These are phyloP conservation scores for Pristionchus pacificus DNA, from an alignment of 1,140 invertebrate genomes.

Conservation along the genomic window DNA sequence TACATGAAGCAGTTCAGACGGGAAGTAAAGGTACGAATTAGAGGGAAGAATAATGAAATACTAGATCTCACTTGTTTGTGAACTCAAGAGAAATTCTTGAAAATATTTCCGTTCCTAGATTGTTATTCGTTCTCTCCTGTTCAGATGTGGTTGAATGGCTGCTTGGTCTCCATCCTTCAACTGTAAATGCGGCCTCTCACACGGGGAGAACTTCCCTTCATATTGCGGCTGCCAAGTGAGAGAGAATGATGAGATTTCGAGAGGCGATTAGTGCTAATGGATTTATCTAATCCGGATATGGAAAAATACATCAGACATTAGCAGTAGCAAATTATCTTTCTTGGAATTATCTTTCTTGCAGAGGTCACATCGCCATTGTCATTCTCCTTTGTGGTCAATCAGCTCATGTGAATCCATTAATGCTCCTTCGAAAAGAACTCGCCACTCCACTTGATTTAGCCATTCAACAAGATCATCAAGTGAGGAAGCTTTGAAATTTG, in stretches of 20 bases:
- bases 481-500: too few relatives aligned
- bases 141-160: constrained; percentile 68
- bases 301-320: too few relatives aligned
- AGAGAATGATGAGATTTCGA: too few relatives aligned
- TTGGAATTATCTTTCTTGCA: not conserved
- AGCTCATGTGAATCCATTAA: constrained; percentile 58
- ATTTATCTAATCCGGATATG: too few relatives aligned
- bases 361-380: constrained; percentile 85
- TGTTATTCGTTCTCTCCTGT: constrained; percentile 19
- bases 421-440: constrained; percentile 51
- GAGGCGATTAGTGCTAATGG: too few relatives aligned
- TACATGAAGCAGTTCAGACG: constrained; percentile 89
- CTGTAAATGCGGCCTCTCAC: constrained; percentile 81
- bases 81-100: not conserved
- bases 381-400: constrained; percentile 61
- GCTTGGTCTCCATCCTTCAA: constrained; percentile 73
- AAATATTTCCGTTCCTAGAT: too few relatives aligned
- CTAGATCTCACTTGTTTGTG: constrained; percentile 13
- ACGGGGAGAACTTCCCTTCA: constrained; percentile 87
- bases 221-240: constrained; percentile 76
- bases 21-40: constrained; percentile 69
- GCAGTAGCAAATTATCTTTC: too few relatives aligned
- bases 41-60: constrained; percentile 9
- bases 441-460: constrained; percentile 46
- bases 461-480: constrained; percentile 36